A percentile compares a stretch with the other conserved stretches of the same genome.
phyloP scores from a whole-genome alignment of 2,888 invertebrate species.

The Axea sp. region DNA sequence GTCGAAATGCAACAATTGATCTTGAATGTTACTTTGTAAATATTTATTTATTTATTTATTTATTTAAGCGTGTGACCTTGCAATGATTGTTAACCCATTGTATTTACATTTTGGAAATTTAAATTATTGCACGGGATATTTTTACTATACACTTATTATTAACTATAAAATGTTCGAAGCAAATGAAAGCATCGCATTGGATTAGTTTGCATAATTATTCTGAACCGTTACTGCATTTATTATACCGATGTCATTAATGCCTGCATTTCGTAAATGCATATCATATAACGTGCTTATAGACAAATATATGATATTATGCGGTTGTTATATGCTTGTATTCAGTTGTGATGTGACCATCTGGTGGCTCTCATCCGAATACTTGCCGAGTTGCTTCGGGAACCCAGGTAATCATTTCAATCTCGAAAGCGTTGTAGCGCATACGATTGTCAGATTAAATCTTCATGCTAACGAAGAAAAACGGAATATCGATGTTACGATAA shows the following conservation, averaged over 20 bases:
- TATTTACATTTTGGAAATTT: not conserved
- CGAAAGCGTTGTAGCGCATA: constrained; percentile 72
- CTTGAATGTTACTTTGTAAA: no score
- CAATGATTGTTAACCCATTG: no score
- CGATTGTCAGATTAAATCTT: constrained; percentile 68
- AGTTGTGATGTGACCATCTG: constrained; percentile 63
- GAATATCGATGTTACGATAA: constrained; percentile 41
- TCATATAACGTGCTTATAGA: constrained; percentile 61
- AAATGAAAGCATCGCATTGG: constrained; percentile 47
- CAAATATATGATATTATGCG: constrained; percentile 60
- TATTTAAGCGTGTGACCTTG: no score
- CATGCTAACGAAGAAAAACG: constrained; percentile 55
- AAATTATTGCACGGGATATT: not conserved
- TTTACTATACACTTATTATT: constrained; percentile 5
- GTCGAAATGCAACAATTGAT: no score
- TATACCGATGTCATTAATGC: constrained; percentile 58
- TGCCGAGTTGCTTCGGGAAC: constrained; percentile 57
- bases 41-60: no score
- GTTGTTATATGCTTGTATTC: constrained; percentile 62
- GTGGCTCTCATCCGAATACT: constrained; percentile 63
- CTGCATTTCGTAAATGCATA: constrained; percentile 57
- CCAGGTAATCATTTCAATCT: constrained; percentile 66
- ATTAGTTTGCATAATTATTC: constrained; percentile 61
- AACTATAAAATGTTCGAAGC: constrained; percentile 40
- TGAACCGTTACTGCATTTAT: constrained; percentile 56